phyloP scores from a whole-genome alignment of 2,113 vertebrate species.

The Prolemur simus region DNA sequence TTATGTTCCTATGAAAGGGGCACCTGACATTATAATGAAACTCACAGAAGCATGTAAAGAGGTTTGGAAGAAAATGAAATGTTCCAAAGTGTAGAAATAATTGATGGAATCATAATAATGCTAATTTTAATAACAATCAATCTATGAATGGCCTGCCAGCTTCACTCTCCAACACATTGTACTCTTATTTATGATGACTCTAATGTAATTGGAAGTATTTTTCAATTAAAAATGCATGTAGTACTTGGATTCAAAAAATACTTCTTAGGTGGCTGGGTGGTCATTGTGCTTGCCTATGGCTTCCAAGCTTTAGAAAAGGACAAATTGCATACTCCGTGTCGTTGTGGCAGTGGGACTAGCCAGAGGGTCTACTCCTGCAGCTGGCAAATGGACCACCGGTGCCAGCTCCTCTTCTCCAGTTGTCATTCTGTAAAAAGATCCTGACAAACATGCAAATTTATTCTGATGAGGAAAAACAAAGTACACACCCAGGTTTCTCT shows the following conservation, averaged over 20 bases:
- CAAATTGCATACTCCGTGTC: background rate
- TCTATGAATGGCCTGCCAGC: slow-evolving; percentile 9
- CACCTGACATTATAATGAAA: slow-evolving; percentile 48
- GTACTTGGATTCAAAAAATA: slow-evolving; percentile 52
- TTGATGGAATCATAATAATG: slow-evolving; percentile 48
- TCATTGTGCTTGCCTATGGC: background rate
- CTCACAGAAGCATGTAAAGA: slow-evolving; percentile 35
- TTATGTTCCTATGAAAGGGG: slow-evolving; percentile 55
- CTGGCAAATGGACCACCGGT: background rate
- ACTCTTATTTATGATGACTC: slow-evolving; percentile 57
- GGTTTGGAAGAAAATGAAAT: slow-evolving; percentile 55
- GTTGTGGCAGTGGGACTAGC: background rate
- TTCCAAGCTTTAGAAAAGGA: background rate
- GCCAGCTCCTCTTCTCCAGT: background rate
- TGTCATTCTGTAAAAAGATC: slow-evolving; percentile 50
- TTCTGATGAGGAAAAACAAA: background rate
- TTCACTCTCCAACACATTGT: background rate
- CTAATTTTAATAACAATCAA: slow-evolving; percentile 68
- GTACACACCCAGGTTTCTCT: background rate
- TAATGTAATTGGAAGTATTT: slow-evolving; percentile 64
- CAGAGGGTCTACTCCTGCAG: background rate
- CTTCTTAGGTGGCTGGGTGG: background rate
- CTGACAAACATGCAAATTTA: slow-evolving; percentile 45
- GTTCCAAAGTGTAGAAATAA: slow-evolving; percentile 40
- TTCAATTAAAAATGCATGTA: slow-evolving; percentile 64